These are phyloP conservation scores for Hycleus phaleratus DNA, from an alignment of 1,140 invertebrate genomes.

Conservation along the genomic window DNA sequence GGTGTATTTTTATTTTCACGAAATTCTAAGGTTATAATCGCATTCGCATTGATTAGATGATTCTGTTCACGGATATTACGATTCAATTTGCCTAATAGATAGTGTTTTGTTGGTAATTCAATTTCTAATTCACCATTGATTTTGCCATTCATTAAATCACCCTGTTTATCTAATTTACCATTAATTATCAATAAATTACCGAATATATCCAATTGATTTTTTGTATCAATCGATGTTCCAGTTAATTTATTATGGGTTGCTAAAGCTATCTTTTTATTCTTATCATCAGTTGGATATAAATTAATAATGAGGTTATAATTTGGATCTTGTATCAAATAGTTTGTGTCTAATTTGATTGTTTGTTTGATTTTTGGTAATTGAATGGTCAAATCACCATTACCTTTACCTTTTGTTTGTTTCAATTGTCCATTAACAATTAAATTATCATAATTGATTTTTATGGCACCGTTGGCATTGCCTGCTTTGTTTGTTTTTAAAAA, in stretches of 20 bases:
- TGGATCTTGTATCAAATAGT: slow-evolving; percentile 48
- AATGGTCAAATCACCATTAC: slow-evolving; percentile 49
- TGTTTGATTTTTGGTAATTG: slow-evolving; percentile 45
- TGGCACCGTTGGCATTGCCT: slow-evolving; percentile 40
- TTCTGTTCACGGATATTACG: slow-evolving; percentile 34
- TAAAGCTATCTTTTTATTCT: slow-evolving; percentile 53
- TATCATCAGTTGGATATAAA: slow-evolving; percentile 57
- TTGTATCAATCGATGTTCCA: slow-evolving; percentile 53
- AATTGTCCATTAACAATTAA: slow-evolving; percentile 49
- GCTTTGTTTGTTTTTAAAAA: slow-evolving; percentile 42
- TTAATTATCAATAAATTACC: slow-evolving; percentile 50
- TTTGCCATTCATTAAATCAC: slow-evolving; percentile 40
- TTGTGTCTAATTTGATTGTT: slow-evolving; percentile 55
- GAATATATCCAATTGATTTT: slow-evolving; percentile 51
- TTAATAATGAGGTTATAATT: slow-evolving; percentile 51
- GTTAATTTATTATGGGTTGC: slow-evolving; percentile 52
- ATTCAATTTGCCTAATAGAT: slow-evolving; percentile 44
- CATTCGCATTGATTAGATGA: slow-evolving; percentile 41
- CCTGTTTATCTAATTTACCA: slow-evolving; percentile 43
- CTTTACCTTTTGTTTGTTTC: slow-evolving; percentile 46
- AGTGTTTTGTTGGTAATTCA: slow-evolving; percentile 50
- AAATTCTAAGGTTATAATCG: slow-evolving; percentile 44
- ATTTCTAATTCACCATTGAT: slow-evolving; percentile 44
- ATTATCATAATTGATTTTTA: slow-evolving; percentile 43
- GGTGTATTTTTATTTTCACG: slow-evolving; percentile 46